Evolutionary conservation across 2,888 invertebrate genomes (phyloP).

Genomic region (Papilio protenor): DNA sequence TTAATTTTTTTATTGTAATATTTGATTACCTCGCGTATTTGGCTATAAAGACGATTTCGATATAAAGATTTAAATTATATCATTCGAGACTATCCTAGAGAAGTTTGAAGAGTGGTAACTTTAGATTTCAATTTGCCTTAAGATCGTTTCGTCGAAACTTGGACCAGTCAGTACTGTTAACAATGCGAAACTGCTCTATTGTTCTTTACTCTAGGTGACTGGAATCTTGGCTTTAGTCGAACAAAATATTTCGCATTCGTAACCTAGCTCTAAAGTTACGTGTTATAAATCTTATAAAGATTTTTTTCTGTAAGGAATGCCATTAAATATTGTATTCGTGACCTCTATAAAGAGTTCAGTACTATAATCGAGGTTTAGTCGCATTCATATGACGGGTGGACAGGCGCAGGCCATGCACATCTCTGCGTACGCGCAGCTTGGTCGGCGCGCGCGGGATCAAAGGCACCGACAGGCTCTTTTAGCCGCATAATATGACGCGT

Average conservation of each 20-base stretch:
- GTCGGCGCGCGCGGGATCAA: constrained; percentile 72
- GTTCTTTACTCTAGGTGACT: constrained; percentile 36
- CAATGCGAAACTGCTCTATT: constrained; percentile 38
- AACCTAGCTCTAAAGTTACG: constrained; percentile 10
- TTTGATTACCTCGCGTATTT: not conserved
- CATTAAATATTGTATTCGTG: constrained; percentile 68
- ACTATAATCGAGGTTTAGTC: constrained; percentile 84
- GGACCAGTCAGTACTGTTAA: constrained; percentile 29
- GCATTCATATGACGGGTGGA: constrained; percentile 82
- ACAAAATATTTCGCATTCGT: constrained; percentile 24
- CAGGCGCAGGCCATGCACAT: constrained; percentile 81
- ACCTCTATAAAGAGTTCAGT: constrained; percentile 80
- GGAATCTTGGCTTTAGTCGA: constrained; percentile 19
- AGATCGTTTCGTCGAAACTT: constrained; percentile 27
- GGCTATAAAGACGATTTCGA: not conserved
- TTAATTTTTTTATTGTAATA: not conserved
- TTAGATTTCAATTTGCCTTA: constrained; percentile 34
- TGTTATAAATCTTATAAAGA: constrained; percentile 13
- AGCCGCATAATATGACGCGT: constrained; percentile 84
- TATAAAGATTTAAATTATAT: not conserved
- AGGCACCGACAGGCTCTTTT: constrained; percentile 84
- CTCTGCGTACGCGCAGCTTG: constrained; percentile 59
- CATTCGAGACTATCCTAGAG: constrained; percentile 2
- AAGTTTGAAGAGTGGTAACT: not conserved
- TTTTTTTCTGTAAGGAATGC: constrained; percentile 48